These are phyloP conservation scores for Burhinus oedicnemus DNA, from an alignment of 2,113 vertebrate genomes.

Conservation along the genomic window DNA sequence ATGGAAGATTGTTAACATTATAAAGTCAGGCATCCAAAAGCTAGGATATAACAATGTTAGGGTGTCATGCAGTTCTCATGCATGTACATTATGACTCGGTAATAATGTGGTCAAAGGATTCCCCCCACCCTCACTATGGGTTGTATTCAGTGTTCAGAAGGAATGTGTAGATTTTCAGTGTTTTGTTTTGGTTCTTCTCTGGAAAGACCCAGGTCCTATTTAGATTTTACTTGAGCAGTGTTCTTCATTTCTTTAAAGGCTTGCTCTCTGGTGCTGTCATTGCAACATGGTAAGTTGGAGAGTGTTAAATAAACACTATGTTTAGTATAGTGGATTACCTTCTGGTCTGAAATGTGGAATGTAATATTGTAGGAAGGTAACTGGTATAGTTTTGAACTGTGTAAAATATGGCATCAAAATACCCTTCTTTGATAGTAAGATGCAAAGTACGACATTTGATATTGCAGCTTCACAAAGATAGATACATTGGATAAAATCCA, in stretches of 20 bases:
- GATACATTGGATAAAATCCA: neutral
- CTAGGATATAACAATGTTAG: neutral
- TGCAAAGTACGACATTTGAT: neutral
- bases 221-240: neutral
- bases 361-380: neutral
- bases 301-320: neutral
- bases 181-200: neutral
- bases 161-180: neutral
- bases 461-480: neutral
- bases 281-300: neutral
- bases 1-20: neutral
- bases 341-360: neutral
- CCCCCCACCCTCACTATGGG: neutral
- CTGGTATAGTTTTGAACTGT: neutral
- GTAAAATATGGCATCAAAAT: neutral
- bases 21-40: neutral
- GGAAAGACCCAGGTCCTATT: neutral
- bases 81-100: rapidly evolving
- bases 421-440: neutral
- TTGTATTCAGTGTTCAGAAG: neutral
- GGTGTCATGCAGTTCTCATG: neutral
- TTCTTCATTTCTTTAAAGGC: neutral
- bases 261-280: neutral
- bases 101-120: neutral
- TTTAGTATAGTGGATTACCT: neutral